Base-by-base conservation (phyloP, 1,140 invertebrate species). In the Drosophila micromelanica region DNA sequence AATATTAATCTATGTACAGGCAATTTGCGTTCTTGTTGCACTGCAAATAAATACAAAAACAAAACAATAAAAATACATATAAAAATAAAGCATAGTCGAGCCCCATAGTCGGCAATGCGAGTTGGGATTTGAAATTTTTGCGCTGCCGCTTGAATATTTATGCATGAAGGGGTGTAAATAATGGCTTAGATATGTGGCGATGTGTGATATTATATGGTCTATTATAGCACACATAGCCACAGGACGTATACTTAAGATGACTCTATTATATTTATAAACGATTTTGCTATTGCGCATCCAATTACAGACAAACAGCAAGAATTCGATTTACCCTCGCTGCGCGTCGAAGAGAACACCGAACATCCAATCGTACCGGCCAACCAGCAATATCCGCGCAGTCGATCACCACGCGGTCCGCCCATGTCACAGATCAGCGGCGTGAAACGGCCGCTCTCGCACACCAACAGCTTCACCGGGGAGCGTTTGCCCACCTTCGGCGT, bases 291-390 rank as follows among this genome's bases (percentile, higher is more conserved):
- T 52, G 11, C 30, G 12, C 40, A 15, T 51, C 12, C 0, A 2
- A 42, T 93, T 93, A 4, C 93, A 98, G 98, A 99, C 93, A 98
- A 99, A 93, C 97, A 98, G 93, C 98, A 99, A 93, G 98, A 99
- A 91, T 93, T 99, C 82, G 98, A 99, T 92, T 92, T 99, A 74
- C 97, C 98, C 32, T 96, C 96, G 17, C 92, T 98, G 74, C 95
- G 96, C 80, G 95, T 96, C 65, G 97, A 97, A 84, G 97, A 97
- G 92, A 94, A 93, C 23, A 92, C 93, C 13, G 93, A 94, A 43
- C 92, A 92, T 57, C 93, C 92, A 75, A 95, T 94, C 49, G 59
- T 2, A 51, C 60, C 54, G 71, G 55, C n/a, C 63, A 62, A 8
- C 11, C 82, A 81, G 35, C 46, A 75, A 51, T 71, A 87, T 68